A percentile compares a stretch with the other conserved stretches of the same genome.
These are phyloP conservation scores for Planococcus citri DNA, from an alignment of 1,140 invertebrate species.

Conservation along the genomic window DNA sequence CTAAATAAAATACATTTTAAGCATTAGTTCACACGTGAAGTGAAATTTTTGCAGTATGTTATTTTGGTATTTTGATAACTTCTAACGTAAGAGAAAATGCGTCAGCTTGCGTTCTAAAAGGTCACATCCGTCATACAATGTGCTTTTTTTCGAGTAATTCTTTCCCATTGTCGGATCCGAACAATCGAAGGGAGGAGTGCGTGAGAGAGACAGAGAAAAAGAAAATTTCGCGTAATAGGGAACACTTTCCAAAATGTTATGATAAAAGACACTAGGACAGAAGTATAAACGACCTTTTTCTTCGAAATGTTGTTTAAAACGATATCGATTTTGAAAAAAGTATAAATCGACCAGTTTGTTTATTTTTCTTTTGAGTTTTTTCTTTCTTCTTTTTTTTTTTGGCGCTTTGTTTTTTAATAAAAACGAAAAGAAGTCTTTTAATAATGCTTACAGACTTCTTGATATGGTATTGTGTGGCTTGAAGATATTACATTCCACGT, in stretches of 20 bases:
- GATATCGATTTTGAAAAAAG: not conserved
- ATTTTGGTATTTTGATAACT: not conserved
- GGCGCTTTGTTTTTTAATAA: not conserved
- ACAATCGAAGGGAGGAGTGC: not conserved
- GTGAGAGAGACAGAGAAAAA: too few species aligned
- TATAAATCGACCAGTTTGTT: not conserved
- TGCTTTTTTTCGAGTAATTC: not conserved
- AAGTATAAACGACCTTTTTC: not conserved
- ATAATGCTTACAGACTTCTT: not conserved
- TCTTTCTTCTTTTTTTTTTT: not conserved
- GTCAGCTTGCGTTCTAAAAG: not conserved
- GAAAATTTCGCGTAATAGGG: not conserved
- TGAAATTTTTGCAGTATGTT: not conserved
- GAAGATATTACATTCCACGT: not conserved
- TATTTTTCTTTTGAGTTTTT: not conserved
- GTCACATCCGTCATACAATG: not conserved
- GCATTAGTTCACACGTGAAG: too few species aligned
- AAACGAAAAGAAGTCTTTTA: not conserved
- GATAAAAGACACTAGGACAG: not conserved
- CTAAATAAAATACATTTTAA: too few species aligned
- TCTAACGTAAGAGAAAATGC: not conserved
- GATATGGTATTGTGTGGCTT: not conserved
- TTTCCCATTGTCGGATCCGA: not conserved
- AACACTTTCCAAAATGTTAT: slow-evolving; percentile 7
- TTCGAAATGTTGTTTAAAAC: not conserved